Evolutionary conservation across 2,113 vertebrate genomes (phyloP).

Genomic region (Apodemus sylvaticus): DNA sequence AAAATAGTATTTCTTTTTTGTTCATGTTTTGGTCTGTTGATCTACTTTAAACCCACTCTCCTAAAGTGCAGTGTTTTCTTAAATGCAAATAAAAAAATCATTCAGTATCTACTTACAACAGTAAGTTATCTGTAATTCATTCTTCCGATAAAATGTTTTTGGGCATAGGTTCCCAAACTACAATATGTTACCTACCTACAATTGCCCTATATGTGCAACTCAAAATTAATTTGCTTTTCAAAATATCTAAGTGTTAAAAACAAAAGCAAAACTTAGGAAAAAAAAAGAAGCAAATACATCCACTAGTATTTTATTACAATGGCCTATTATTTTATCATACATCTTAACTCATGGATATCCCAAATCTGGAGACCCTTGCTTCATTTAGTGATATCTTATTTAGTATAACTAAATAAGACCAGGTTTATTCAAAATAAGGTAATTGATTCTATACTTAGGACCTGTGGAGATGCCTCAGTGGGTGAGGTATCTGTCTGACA

Average conservation of each 20-base stretch:
- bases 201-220: not conserved
- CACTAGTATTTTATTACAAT: not conserved
- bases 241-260: constrained; percentile 35
- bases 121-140: not conserved
- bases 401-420: not conserved
- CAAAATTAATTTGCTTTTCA: not conserved
- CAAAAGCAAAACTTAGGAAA: constrained; percentile 16
- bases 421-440: not conserved
- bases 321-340: not conserved
- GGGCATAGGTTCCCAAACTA: not conserved
- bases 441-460: not conserved
- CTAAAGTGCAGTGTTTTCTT: not conserved
- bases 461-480: not conserved
- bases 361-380: not conserved
- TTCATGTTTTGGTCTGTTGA: constrained; percentile 11
- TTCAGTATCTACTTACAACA: not conserved
- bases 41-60: constrained; percentile 39
- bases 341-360: not conserved
- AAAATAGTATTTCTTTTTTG: not conserved
- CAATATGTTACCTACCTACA: not conserved
- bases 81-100: constrained; percentile 31
- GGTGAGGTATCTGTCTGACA: not conserved
- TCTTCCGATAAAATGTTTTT: not conserved
- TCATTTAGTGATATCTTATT: not conserved
- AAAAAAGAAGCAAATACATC: not conserved